Base-by-base conservation (phyloP, 2,113 vertebrate species). In the Trichomycterus rosablanca region DNA sequence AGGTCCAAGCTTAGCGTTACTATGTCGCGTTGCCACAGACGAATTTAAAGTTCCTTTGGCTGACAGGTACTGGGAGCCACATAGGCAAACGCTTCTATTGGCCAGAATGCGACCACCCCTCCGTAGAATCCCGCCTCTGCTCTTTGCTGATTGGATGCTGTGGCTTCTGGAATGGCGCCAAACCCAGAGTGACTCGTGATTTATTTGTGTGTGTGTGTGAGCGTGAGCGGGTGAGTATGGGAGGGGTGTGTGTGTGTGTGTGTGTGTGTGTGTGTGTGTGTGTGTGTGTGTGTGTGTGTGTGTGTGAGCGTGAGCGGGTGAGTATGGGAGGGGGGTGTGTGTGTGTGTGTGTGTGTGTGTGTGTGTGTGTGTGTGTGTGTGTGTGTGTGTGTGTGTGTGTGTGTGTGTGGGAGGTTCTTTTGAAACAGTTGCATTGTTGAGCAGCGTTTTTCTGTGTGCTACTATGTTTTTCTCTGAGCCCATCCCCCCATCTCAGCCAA, bases 41-140 rank as follows among this genome's bases (percentile, higher is more conserved):
- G 74, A 76, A 78, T 86, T 83, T 87, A 87, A 81, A 62, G 78
- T 75, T 53, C 69, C 15, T 18, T 39, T 55, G 71, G 35, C 55
- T 43, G 64, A 49, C 30, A 63, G 43, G 63, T 44, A 63, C 58
- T n/a, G 35, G 56, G 62, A 60, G 73, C 20, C 68, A 67, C 67
- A 63, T 78, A 70, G 35, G 8, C 35, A 56, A 23, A 40, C 43
- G 3, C 11, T 35, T 66, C 75, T 39, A 88, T 88, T 88, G 84
- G 86, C 24, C 68, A 35, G 28, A 24, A 11, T 8, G 58, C 52
- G 48, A 68, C 75, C 59, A 42, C 75, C 77, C 78, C 52, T 43
- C 12, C 26, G 1, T 6, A 10, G 58, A 9, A 40, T 6, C 28
- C 63, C 65, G 18, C 62, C 77, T 70, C 64, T 68, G 18, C 56